These are phyloP conservation scores for Eremophila alpestris DNA, from an alignment of 2,797 vertebrate genomes.

Conservation along the genomic window DNA sequence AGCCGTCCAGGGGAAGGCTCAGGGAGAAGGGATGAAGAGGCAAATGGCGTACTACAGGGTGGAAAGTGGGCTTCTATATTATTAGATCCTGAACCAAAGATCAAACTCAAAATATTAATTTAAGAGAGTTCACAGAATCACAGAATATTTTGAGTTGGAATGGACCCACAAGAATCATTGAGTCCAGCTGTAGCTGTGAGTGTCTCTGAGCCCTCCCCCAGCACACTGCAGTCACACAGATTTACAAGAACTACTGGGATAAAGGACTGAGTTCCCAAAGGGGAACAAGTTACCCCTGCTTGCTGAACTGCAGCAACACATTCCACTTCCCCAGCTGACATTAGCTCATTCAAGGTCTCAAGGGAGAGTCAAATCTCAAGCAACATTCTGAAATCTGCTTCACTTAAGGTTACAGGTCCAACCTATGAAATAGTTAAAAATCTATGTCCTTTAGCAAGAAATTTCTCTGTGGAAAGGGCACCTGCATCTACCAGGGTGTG, in stretches of 20 bases:
- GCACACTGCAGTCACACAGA: neutral
- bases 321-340: neutral
- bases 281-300: neutral
- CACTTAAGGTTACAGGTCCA: neutral
- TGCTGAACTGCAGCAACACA: neutral
- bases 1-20: neutral
- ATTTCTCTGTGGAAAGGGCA: neutral
- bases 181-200: neutral
- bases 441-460: neutral
- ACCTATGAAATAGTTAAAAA: neutral
- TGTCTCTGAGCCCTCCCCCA: neutral
- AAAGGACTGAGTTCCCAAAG: neutral
- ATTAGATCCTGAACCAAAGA: neutral
- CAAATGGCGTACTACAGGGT: neutral
- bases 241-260: neutral
- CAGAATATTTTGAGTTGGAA: neutral
- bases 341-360: neutral
- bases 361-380: neutral
- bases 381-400: neutral
- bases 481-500: neutral
- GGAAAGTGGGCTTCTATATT: neutral
- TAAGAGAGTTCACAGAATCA: neutral
- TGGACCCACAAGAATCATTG: neutral
- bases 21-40: neutral
- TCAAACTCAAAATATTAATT: neutral